Evolutionary conservation across 2,888 invertebrate genomes (phyloP).

Genomic region (Nymphalis c-album): DNA sequence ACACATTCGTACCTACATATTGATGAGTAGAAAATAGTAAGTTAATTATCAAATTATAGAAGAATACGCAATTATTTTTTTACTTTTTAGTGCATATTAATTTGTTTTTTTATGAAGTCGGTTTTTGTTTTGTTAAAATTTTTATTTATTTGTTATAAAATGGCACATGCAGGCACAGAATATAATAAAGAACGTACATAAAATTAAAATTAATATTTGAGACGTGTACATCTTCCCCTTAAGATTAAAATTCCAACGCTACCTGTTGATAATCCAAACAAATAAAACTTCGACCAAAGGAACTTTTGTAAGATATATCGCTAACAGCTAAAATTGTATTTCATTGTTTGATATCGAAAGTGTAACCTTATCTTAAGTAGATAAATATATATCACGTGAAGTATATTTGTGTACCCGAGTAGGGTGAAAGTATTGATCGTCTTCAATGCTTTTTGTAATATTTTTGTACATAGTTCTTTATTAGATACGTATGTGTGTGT

Average conservation of each 20-base stretch:
- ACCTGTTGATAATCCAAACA: conserved; percentile 32
- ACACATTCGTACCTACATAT: too few relatives aligned
- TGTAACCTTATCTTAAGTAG: conserved; percentile 3
- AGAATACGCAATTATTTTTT: too few relatives aligned
- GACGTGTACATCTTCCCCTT: not conserved
- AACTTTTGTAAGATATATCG: not conserved
- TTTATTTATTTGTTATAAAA: too few relatives aligned
- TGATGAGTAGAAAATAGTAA: too few relatives aligned
- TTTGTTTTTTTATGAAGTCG: too few relatives aligned
- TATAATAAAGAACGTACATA: too few relatives aligned
- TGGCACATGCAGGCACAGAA: too few relatives aligned
- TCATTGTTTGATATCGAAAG: conserved; percentile 1
- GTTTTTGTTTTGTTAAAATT: too few relatives aligned
- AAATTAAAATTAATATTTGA: not conserved
- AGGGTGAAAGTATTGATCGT: not conserved
- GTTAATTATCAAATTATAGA: too few relatives aligned
- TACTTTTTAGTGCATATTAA: too few relatives aligned
- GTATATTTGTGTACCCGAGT: not conserved
- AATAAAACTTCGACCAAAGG: conserved; percentile 21
- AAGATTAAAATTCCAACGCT: conserved; percentile 22
- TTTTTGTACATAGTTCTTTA: too few relatives aligned
- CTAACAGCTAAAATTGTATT: not conserved
- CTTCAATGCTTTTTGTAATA: not conserved
- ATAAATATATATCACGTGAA: not conserved
- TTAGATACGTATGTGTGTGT: too few relatives aligned